Evolutionary conservation across 2,113 vertebrate species (phyloP), one percentile per base, ranked within the genome.

Genomic region (Takifugu bimaculatus): DNA sequence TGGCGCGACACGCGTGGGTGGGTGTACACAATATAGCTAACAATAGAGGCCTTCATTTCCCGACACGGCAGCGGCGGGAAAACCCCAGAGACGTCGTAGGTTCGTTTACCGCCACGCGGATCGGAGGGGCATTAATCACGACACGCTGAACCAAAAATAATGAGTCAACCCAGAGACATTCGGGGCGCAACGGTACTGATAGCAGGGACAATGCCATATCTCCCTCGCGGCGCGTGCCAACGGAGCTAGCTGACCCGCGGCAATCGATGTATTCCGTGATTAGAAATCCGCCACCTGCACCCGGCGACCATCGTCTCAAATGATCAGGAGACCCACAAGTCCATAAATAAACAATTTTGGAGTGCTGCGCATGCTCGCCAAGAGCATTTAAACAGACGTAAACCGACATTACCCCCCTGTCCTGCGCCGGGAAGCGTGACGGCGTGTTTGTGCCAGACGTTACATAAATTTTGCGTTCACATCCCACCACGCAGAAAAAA

Each of bases 91-190:
- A 68, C 72, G 51, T 69, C 58, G 65, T 63, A 78, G 74, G 48
- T 57, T 54, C 65, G 26, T 74, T 75, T 74, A 68, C 60, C 27
- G 43, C 69, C 27, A 77, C 65, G 68, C 72, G 70, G 65, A 79
- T 77, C 78, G 71, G 68, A 80, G 65, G 69, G 62, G 70, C 61
- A 72, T 79, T 86, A 68, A 85, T 88, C 79, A 63, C 50, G 25
- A 32, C 72, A 80, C 65, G 65, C 48, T 50, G 70, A 84, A 81
- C 70, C 65, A 63, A 78, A 82, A 83, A 86, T 78, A 82, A 88
- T 72, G 65, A 84, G 67, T 71, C 56, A 78, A 72, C 50, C 60
- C 67, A 79, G 65, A 63, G 29, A 68, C 61, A 63, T 68, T 51
- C 43, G 50, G 29, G 47, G 27, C 3, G 45, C 42, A 13, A 7